Evolutionary conservation across 2,113 vertebrate genomes (phyloP).

Genomic region (Cnemophilus loriae): DNA sequence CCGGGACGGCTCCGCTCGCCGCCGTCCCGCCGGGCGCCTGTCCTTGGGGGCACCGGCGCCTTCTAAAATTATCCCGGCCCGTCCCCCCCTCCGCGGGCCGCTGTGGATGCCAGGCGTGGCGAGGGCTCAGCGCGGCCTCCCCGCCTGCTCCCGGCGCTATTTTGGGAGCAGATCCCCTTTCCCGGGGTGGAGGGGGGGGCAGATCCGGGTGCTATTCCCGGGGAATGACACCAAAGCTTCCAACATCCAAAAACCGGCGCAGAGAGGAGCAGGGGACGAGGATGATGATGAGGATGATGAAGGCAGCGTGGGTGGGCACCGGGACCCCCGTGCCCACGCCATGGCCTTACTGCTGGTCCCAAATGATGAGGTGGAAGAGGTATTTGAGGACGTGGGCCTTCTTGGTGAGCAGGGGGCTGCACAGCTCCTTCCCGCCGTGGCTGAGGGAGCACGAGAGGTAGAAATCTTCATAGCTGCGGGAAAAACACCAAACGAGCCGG

Average conservation of each 20-base stretch:
- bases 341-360: constrained; percentile 91
- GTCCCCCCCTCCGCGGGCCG: neutral
- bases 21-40: neutral
- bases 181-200: neutral
- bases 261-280: neutral
- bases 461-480: constrained; percentile 91
- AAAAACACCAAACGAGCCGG: neutral
- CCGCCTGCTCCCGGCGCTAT: constrained; percentile 34
- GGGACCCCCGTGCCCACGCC: neutral
- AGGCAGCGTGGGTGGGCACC: neutral
- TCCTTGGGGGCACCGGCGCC: constrained; percentile 6
- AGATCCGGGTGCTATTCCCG: neutral
- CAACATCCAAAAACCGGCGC: fast-evolving
- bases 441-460: constrained; percentile 96
- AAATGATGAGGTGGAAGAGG: constrained; percentile 95
- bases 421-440: constrained; percentile 89
- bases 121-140: neutral
- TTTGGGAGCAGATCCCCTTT: constrained; percentile 52
- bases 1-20: neutral
- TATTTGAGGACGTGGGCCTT: constrained; percentile 90
- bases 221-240: neutral
- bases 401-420: constrained; percentile 88
- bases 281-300: neutral
- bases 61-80: constrained; percentile 56
- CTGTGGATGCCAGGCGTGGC: neutral